Percentiles rank a stretch among this genome's conserved stretches.
phyloP scores from a whole-genome alignment of 1,140 invertebrate genomes.

The Habropoda laboriosa region DNA sequence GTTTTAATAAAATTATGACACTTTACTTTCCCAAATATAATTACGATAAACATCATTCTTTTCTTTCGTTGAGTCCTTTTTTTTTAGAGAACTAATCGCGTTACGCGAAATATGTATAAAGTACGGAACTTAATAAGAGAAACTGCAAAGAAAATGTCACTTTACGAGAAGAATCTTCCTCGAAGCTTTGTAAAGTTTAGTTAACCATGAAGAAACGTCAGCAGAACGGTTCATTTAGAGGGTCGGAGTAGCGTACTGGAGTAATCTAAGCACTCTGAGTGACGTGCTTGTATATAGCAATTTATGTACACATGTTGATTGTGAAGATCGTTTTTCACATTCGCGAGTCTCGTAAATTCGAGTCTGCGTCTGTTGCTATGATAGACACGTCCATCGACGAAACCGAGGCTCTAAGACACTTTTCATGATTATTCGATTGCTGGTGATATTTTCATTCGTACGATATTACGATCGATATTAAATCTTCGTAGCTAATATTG shows the following conservation, averaged over 20 bases:
- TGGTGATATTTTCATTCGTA: background rate
- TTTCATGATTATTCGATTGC: slow-evolving; percentile 3
- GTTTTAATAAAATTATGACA: background rate
- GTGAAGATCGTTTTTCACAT: slow-evolving; percentile 33
- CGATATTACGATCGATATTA: background rate
- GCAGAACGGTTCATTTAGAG: background rate
- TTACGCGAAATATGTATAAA: too few relatives aligned
- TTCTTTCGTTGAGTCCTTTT: background rate
- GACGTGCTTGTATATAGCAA: slow-evolving; percentile 10
- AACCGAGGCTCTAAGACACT: slow-evolving; percentile 20
- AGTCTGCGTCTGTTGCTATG: slow-evolving; percentile 6
- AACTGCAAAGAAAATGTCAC: background rate
- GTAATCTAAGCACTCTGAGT: background rate
- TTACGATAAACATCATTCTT: too few relatives aligned
- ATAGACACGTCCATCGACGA: slow-evolving; percentile 38
- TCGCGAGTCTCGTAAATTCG: slow-evolving; percentile 26
- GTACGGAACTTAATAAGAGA: too few relatives aligned
- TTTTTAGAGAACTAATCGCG: too few relatives aligned
- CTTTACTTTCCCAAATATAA: too few relatives aligned
- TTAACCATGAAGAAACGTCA: background rate
- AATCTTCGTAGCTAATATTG: background rate
- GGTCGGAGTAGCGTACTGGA: background rate
- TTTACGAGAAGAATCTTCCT: too few relatives aligned
- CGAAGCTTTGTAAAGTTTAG: background rate
- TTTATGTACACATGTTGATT: slow-evolving; percentile 1